Evolutionary conservation across 2,797 vertebrate species (phyloP).

Genomic region (Rhynchotus rufescens): DNA sequence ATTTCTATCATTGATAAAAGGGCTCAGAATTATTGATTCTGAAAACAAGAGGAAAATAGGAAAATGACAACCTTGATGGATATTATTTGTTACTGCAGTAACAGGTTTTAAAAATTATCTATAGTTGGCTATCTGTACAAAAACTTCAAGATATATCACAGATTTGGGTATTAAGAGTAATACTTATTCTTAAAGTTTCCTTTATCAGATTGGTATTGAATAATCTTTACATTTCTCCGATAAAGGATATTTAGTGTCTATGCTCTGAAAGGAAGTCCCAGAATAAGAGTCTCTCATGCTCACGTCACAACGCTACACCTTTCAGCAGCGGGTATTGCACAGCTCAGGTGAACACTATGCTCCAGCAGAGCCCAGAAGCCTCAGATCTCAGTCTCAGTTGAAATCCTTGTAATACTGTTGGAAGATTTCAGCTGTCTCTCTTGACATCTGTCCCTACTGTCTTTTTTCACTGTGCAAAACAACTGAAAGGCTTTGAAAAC

Average conservation of each 20-base stretch:
- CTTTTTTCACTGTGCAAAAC: neutral
- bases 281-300: no score
- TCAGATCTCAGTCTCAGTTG: neutral
- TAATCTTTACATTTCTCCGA: neutral
- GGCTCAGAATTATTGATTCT: neutral
- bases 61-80: neutral
- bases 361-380: neutral
- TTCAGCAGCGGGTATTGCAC: neutral
- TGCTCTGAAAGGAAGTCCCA: neutral
- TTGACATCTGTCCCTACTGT: neutral
- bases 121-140: neutral
- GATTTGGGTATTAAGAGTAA: neutral
- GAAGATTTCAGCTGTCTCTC: neutral
- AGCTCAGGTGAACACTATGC: neutral
- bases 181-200: neutral
- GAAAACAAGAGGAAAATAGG: neutral
- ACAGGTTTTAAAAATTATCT: neutral
- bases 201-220: neutral
- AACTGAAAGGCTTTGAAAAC: constrained; percentile 21
- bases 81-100: neutral
- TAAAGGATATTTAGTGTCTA: neutral
- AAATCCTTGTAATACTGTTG: neutral
- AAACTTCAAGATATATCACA: neutral
- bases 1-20: neutral
- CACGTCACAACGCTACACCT: neutral